These are phyloP conservation scores for Cyaniris semiargus DNA, from an alignment of 2,888 invertebrate species.

Conservation along the genomic window DNA sequence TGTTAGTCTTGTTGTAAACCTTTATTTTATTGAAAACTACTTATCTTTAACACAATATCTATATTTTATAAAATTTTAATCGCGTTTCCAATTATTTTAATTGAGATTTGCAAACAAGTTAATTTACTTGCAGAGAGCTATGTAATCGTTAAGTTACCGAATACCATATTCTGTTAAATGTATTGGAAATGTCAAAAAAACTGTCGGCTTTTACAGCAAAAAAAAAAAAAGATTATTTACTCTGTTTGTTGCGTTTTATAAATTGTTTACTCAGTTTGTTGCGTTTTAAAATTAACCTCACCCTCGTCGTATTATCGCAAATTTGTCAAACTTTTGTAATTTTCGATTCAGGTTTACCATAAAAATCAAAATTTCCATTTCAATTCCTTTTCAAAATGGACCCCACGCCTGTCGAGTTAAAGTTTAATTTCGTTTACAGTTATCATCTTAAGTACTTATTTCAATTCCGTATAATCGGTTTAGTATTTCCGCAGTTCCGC, in stretches of 20 bases:
- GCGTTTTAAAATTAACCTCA: background rate
- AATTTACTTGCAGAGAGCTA: no score
- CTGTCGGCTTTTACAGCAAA: no score
- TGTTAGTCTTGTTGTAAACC: slow-evolving; percentile 35
- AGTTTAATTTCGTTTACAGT: slow-evolving; percentile 55
- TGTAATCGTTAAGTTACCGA: no score
- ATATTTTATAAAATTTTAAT: no score
- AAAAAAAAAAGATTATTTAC: background rate
- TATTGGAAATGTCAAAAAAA: no score
- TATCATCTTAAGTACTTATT: slow-evolving; percentile 76
- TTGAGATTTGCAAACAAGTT: no score
- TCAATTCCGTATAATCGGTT: slow-evolving; percentile 80
- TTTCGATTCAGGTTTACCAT: slow-evolving; percentile 65
- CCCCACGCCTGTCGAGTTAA: slow-evolving; percentile 52
- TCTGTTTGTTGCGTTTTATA: background rate
- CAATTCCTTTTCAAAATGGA: slow-evolving; percentile 64
- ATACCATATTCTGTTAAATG: no score
- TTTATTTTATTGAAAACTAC: background rate
- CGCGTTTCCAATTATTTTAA: no score
- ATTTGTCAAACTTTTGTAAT: slow-evolving; percentile 76
- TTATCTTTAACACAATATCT: background rate
- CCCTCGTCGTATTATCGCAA: slow-evolving; percentile 33
- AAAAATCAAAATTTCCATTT: slow-evolving; percentile 70
- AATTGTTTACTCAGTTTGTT: background rate
- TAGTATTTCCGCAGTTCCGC: slow-evolving; percentile 78